Evolutionary conservation across 2,113 vertebrate genomes (phyloP).

Genomic region (Dolichallabes microphthalmus): DNA sequence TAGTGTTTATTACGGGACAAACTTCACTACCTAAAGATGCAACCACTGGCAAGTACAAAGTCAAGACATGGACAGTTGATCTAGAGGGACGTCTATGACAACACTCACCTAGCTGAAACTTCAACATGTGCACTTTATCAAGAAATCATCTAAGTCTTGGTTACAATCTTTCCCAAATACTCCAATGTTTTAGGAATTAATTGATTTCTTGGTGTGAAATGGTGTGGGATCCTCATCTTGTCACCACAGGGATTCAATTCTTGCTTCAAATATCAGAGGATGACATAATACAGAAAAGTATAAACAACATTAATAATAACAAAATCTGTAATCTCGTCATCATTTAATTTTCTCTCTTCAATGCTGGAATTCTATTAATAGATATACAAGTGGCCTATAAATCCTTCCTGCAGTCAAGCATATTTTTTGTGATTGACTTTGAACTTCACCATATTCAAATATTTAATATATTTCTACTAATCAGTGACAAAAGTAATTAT

Average conservation of each 20-base stretch:
- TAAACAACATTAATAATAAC: not conserved
- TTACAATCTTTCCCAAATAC: not conserved
- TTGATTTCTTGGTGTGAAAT: not conserved
- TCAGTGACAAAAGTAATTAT: constrained; percentile 11
- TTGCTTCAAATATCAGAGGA: not conserved
- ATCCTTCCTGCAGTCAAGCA: not conserved
- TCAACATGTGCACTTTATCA: not conserved
- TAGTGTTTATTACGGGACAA: not conserved
- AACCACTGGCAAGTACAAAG: not conserved
- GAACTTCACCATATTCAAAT: not conserved
- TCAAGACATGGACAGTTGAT: not conserved
- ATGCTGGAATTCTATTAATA: constrained; percentile 26
- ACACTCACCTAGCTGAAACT: not conserved
- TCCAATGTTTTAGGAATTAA: not conserved
- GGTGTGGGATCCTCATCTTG: not conserved
- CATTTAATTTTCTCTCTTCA: constrained; percentile 22
- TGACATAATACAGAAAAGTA: not conserved
- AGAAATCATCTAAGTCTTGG: no score
- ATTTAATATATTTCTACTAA: constrained; percentile 16
- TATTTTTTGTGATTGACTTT: not conserved
- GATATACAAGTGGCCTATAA: constrained; percentile 27
- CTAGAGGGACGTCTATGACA: not conserved
- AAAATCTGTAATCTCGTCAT: constrained; percentile 8
- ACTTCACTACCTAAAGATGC: not conserved
- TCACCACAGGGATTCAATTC: not conserved